Evolutionary conservation across 2,888 invertebrate species (phyloP), one percentile per base, ranked within the genome.

Genomic region (Dryobota labecula): DNA sequence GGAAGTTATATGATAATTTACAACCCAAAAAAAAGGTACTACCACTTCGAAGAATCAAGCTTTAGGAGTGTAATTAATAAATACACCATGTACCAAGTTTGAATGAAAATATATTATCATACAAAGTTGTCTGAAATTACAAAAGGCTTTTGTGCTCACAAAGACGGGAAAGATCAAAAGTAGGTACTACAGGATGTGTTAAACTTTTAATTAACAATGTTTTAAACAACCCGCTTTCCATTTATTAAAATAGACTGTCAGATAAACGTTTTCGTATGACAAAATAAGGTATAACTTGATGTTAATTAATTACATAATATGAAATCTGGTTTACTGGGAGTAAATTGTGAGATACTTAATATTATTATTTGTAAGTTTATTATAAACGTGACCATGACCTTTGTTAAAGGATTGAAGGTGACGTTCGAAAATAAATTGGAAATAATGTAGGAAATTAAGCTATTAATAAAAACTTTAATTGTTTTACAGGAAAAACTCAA

Each of bases 131-230:
- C 41, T 24, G 18, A 49, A 64, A 65, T 11, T 51, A 63, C n/a
- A 69, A 58, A 38, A 57, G n/a, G 51, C 53, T 56, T 73, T 24
- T 58, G 2, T 49, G 6, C 30, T 56, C 4, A 36, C 36, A 73
- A 65, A 38, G 45, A 58, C 27, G 24, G 30, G 27, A 20, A 80
- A 56, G 38, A 80, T 65, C 53, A 38, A 43, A 33, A 33, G 41
- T n/a, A 20, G 18, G 24, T 45, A 30, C n/a, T 33, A 33, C 3
- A 51, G 18, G 11, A 74, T 43, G 20, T 65, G 30, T 47, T 27
- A 36, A 57, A 73, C 20, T 80, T 80, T 64, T 47, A 80, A 78
- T 69, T 45, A 69, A 63, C 33, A 58, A 51, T 75, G 75, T 77
- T 66, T 33, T 20, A 47, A 54, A 54, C 47, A 64, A 43, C 5